These are phyloP conservation scores for Lontra canadensis DNA, from an alignment of 2,113 vertebrate genomes.

Conservation along the genomic window DNA sequence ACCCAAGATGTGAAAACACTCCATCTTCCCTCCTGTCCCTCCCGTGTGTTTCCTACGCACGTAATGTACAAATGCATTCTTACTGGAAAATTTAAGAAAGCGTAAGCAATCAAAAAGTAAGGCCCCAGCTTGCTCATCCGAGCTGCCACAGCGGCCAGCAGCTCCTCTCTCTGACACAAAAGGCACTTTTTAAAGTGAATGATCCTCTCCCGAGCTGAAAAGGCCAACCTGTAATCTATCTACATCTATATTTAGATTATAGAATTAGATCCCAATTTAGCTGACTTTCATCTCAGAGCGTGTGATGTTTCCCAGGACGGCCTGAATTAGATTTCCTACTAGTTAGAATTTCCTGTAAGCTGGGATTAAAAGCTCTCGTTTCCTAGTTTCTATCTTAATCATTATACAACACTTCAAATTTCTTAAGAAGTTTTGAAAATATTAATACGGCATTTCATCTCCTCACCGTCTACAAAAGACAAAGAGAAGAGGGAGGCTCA, in stretches of 20 bases:
- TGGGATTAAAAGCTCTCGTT: constrained; percentile 46
- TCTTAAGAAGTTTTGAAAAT: constrained; percentile 46
- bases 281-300: constrained; percentile 69
- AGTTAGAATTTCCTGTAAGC: constrained; percentile 69
- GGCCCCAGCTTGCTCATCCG: neutral
- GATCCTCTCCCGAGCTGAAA: constrained; percentile 15
- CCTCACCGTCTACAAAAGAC: neutral
- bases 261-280: constrained; percentile 77
- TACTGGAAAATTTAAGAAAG: neutral
- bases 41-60: neutral
- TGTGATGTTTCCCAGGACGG: constrained; percentile 65
- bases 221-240: constrained; percentile 70
- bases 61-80: neutral
- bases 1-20: neutral
- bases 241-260: constrained; percentile 75
- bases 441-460: constrained; percentile 20
- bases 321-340: constrained; percentile 70
- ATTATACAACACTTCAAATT: constrained; percentile 25
- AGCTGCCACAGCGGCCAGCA: neutral
- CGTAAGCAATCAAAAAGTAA: neutral
- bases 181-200: constrained; percentile 37
- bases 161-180: constrained; percentile 17
- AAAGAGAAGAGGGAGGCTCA: neutral
- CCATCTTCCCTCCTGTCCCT: neutral
- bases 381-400: constrained; percentile 35